A percentile compares a stretch with the other conserved stretches of the same genome.
Evolutionary conservation across 2,888 invertebrate genomes (phyloP).

Genomic region (Dasysyrphus tricinctus): DNA sequence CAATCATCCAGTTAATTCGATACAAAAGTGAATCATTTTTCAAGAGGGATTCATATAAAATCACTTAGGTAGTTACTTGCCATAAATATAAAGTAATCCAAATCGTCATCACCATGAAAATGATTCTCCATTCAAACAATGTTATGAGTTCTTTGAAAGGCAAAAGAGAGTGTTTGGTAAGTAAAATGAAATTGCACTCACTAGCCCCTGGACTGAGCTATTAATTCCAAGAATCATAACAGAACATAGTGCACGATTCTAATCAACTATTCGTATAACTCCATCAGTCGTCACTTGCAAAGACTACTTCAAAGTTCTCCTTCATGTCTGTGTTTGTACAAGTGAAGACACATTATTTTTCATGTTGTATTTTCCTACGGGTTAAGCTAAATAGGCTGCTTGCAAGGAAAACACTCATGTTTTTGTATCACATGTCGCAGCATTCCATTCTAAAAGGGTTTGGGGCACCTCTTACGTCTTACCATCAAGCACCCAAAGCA

Average conservation of each 20-base stretch:
- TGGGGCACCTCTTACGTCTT: background rate
- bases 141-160: background rate
- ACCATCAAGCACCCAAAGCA: background rate
- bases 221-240: conserved; percentile 9
- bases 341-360: conserved; percentile 7
- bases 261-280: conserved; percentile 4
- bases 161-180: background rate
- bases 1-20: background rate
- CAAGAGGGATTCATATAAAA: conserved; percentile 8
- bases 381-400: background rate
- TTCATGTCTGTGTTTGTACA: conserved; percentile 31
- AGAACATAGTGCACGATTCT: conserved; percentile 10
- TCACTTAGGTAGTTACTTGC: background rate
- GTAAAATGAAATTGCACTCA: conserved; percentile 13
- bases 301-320: background rate
- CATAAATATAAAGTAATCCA: conserved; percentile 6
- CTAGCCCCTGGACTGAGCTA: conserved; percentile 15
- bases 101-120: conserved; percentile 17
- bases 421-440: conserved; percentile 9
- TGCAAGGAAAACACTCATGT: background rate
- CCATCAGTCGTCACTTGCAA: conserved; percentile 3
- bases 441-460: background rate
- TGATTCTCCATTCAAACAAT: conserved; percentile 2
- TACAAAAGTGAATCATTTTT: background rate
- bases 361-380: background rate